phyloP scores from a whole-genome alignment of 2,797 vertebrate species.

The Sebastes alutus region DNA sequence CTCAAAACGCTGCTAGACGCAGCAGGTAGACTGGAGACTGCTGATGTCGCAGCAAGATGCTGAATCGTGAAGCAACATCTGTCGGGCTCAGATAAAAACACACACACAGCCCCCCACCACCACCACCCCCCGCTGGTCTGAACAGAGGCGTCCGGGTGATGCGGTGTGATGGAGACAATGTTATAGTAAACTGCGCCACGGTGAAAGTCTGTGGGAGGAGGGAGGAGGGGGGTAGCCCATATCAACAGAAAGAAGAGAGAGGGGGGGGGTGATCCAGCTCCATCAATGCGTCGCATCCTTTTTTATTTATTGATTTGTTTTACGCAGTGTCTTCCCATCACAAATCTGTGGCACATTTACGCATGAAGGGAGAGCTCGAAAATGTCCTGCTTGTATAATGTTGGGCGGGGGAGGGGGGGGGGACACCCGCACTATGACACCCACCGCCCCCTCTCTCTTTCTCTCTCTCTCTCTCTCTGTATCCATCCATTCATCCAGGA shows the following conservation, averaged over 20 bases:
- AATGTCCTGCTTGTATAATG: background rate
- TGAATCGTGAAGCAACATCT: slow-evolving; percentile 18
- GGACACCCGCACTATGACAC: slow-evolving; percentile 78
- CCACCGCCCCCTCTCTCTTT: background rate
- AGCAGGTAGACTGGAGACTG: slow-evolving; percentile 2
- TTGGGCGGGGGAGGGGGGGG: background rate
- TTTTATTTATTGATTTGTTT: background rate
- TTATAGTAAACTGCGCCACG: slow-evolving; percentile 79
- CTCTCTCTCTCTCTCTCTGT: background rate
- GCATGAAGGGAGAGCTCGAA: slow-evolving; percentile 71
- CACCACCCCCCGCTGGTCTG: background rate
- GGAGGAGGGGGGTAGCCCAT: slow-evolving; percentile 19
- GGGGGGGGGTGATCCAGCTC: slow-evolving; percentile 39
- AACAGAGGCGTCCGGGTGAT: background rate
- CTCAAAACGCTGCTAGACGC: background rate
- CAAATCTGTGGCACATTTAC: slow-evolving; percentile 65
- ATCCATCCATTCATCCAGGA: slow-evolving; percentile 1
- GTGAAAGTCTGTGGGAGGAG: slow-evolving; percentile 36
- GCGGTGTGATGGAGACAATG: slow-evolving; percentile 26
- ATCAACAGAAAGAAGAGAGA: slow-evolving; percentile 43
- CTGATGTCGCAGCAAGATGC: slow-evolving; percentile 48
- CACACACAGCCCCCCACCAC: background rate
- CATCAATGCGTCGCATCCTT: slow-evolving; percentile 44
- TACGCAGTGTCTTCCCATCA: slow-evolving; percentile 70
- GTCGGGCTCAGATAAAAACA: background rate